A percentile compares a stretch with the other conserved stretches of the same genome.
Conservation (phyloP, 2,888 invertebrate genomes). For the Synanthedon formicaeformis region DNA sequence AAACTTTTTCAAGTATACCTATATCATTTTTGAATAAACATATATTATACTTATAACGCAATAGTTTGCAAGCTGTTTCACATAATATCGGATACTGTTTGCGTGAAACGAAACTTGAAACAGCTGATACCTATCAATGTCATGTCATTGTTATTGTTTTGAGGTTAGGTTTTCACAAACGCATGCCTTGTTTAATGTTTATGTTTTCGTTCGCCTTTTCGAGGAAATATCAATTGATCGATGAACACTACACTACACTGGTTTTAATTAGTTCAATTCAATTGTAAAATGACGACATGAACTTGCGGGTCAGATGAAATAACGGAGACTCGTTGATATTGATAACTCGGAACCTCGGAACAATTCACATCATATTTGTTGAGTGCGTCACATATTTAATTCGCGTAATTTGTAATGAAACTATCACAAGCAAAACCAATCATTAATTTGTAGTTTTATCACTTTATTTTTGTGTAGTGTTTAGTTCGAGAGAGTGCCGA, state of each 20-base stretch:
- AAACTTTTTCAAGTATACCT: too few species aligned
- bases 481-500: not conserved
- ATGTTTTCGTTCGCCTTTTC: not conserved
- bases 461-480: not conserved
- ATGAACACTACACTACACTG: too few species aligned
- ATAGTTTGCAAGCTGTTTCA: too few species aligned
- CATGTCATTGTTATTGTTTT: not conserved
- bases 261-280: constrained; percentile 13
- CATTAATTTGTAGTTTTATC: not conserved
- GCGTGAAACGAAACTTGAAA: not conserved
- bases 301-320: constrained; percentile 46
- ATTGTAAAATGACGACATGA: constrained; percentile 22
- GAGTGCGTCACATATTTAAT: too few species aligned
- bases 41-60: too few species aligned
- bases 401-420: too few species aligned
- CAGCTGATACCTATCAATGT: not conserved
- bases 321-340: constrained; percentile 11
- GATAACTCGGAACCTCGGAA: constrained; percentile 26
- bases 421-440: too few species aligned
- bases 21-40: too few species aligned
- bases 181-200: not conserved
- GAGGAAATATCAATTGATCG: not conserved
- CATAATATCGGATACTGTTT: too few species aligned
- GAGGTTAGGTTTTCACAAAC: not conserved
- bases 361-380: too few species aligned